Evolutionary conservation across 2,113 vertebrate genomes (phyloP).

Genomic region (Cyphomyrus discorhynchus): DNA sequence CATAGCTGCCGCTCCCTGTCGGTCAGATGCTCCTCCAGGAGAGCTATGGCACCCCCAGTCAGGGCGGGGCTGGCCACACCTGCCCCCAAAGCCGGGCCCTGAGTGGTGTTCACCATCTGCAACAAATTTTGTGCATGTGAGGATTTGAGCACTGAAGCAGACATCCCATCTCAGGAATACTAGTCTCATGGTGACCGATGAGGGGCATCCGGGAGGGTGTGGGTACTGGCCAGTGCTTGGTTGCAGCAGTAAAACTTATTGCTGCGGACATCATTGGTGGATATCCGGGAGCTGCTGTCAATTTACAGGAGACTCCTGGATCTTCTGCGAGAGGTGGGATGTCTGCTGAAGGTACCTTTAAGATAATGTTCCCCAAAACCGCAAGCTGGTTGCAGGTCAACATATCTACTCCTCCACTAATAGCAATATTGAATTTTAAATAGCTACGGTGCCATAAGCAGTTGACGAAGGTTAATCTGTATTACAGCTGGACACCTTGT

Average conservation of each 20-base stretch:
- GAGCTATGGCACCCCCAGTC: conserved; percentile 64
- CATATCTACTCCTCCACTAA: background rate
- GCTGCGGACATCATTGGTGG: too few relatives aligned
- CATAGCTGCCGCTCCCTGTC: conserved; percentile 61
- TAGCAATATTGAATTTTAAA: background rate
- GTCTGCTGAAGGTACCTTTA: background rate
- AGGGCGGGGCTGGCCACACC: conserved; percentile 61
- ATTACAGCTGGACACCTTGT: background rate
- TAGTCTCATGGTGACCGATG: too few relatives aligned
- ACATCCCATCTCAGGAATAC: too few relatives aligned
- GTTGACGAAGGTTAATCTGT: background rate
- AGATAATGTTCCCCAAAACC: background rate
- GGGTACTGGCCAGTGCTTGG: too few relatives aligned
- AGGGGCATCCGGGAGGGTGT: too few relatives aligned
- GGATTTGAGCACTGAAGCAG: background rate
- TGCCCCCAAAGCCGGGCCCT: conserved; percentile 58
- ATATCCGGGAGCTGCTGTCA: too few relatives aligned
- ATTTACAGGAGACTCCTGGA: too few relatives aligned
- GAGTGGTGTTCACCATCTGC: conserved; percentile 71
- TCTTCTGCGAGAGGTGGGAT: too few relatives aligned
- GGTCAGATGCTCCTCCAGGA: conserved; percentile 62
- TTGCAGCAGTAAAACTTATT: too few relatives aligned
- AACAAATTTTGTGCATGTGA: background rate
- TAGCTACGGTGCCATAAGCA: background rate
- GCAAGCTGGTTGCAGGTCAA: background rate